phyloP scores from a whole-genome alignment of 2,113 vertebrate genomes.

The Synodontis membranacea region DNA sequence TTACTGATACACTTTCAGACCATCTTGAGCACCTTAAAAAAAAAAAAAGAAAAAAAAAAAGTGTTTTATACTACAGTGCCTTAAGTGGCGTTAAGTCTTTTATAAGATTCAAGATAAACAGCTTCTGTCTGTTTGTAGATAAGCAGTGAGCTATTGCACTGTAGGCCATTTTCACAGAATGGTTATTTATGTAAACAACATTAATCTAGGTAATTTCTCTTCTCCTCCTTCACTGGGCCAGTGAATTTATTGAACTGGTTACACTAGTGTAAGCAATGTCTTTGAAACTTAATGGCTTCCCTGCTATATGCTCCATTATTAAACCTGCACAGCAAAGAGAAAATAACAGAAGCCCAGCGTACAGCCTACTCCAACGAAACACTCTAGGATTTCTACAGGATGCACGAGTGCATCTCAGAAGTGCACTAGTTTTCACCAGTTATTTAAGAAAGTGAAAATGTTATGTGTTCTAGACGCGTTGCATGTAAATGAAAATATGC shows the following conservation, averaged over 20 bases:
- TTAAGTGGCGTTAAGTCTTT: conserved; percentile 12
- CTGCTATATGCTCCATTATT: conserved; percentile 8
- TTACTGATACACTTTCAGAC: conserved; percentile 27
- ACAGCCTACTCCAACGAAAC: neutral
- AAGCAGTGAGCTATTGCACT: conserved; percentile 7
- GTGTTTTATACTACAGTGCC: neutral
- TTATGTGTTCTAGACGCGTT: too few species aligned
- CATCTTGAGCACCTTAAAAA: neutral
- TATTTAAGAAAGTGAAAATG: too few species aligned
- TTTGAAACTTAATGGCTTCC: neutral
- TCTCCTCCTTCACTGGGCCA: neutral
- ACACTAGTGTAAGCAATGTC: conserved; percentile 3
- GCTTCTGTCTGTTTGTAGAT: conserved; percentile 18
- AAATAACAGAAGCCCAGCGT: neutral
- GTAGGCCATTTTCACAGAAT: conserved; percentile 29
- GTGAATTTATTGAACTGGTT: neutral
- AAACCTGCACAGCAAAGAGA: neutral
- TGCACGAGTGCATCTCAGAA: neutral
- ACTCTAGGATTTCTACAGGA: neutral
- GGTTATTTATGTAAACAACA: conserved; percentile 32
- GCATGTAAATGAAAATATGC: too few species aligned
- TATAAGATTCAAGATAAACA: conserved; percentile 28
- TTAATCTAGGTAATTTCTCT: conserved; percentile 29
- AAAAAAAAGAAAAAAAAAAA: too few species aligned
- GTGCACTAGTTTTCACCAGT: too few species aligned